phyloP scores from a whole-genome alignment of 2,888 invertebrate genomes.

The Chloroclysta siterata region DNA sequence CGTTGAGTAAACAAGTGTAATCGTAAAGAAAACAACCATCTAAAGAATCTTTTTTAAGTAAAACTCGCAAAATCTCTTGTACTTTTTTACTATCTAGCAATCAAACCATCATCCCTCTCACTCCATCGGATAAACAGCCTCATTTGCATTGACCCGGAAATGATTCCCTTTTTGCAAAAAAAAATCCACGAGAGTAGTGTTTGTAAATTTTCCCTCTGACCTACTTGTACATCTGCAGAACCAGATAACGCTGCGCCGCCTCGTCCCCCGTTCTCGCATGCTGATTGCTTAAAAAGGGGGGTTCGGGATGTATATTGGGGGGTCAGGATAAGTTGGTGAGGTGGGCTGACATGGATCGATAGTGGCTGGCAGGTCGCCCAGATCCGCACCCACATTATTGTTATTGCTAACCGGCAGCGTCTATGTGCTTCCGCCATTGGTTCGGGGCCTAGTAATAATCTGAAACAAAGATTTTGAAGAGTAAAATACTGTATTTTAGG shows the following conservation, averaged over 20 bases:
- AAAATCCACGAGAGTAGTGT: constrained; percentile 77
- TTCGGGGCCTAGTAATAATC: constrained; percentile 74
- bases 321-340: constrained; percentile 68
- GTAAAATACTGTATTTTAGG: constrained; percentile 41
- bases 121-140: constrained; percentile 67
- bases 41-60: constrained; percentile 22
- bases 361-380: constrained; percentile 83
- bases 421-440: constrained; percentile 77
- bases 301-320: constrained; percentile 63
- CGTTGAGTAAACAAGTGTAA: constrained; percentile 21
- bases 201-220: constrained; percentile 84
- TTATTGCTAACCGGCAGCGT: constrained; percentile 80
- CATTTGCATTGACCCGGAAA: constrained; percentile 80
- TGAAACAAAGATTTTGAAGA: constrained; percentile 67
- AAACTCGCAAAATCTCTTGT: constrained; percentile 37
- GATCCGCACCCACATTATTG: constrained; percentile 81
- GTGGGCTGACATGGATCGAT: constrained; percentile 74
- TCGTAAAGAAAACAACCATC: constrained; percentile 12
- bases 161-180: constrained; percentile 71
- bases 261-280: constrained; percentile 53
- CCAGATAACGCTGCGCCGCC: constrained; percentile 66
- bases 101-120: constrained; percentile 51
- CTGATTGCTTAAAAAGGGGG: constrained; percentile 57
- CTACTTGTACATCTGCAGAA: constrained; percentile 77
- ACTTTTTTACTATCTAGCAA: constrained; percentile 44